A percentile compares a stretch with the other conserved stretches of the same genome.
These are phyloP conservation scores for Pogonognathellus flavescens DNA, from an alignment of 1,140 invertebrate genomes.

Conservation along the genomic window DNA sequence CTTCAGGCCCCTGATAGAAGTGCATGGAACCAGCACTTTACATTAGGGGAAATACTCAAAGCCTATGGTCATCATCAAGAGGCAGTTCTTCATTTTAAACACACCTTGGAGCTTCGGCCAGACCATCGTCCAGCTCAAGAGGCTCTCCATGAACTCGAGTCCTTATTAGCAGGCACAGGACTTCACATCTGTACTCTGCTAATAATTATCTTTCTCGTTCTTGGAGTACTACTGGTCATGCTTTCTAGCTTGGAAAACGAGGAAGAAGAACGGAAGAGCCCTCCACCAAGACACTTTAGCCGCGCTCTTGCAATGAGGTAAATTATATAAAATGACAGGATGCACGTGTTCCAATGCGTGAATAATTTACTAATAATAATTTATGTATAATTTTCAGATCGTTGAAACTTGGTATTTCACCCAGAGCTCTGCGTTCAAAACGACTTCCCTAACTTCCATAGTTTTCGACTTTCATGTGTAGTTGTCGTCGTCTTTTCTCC, in stretches of 20 bases:
- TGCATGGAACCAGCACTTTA: slow-evolving; percentile 92
- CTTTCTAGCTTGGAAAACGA: slow-evolving; percentile 79
- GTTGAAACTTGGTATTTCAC: slow-evolving; percentile 74
- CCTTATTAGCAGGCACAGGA: slow-evolving; percentile 77
- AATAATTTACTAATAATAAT: slow-evolving; percentile 72
- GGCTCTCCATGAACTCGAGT: slow-evolving; percentile 84
- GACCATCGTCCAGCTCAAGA: slow-evolving; percentile 83
- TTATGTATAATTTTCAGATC: slow-evolving; percentile 84
- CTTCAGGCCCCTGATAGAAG: slow-evolving; percentile 85
- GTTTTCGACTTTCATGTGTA: slow-evolving; percentile 47
- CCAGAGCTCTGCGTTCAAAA: slow-evolving; percentile 69
- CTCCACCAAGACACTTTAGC: slow-evolving; percentile 84
- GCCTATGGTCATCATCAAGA: slow-evolving; percentile 86
- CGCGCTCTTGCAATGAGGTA: slow-evolving; percentile 84
- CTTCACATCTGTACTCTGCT: slow-evolving; percentile 86
- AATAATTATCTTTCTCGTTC: slow-evolving; percentile 86
- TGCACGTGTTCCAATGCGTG: not conserved
- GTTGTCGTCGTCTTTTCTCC: slow-evolving; percentile 47
- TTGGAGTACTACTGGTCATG: slow-evolving; percentile 85
- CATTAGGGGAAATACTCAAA: slow-evolving; percentile 86
- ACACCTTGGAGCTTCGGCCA: slow-evolving; percentile 83
- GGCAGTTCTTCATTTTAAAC: slow-evolving; percentile 79
- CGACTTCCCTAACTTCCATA: slow-evolving; percentile 61
- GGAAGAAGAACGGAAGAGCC: slow-evolving; percentile 71
- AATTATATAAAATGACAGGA: not conserved